Percentiles rank a stretch among this genome's conserved stretches.
Evolutionary conservation across 2,888 invertebrate genomes (phyloP).

Genomic region (Nephrocerus scutellatus): DNA sequence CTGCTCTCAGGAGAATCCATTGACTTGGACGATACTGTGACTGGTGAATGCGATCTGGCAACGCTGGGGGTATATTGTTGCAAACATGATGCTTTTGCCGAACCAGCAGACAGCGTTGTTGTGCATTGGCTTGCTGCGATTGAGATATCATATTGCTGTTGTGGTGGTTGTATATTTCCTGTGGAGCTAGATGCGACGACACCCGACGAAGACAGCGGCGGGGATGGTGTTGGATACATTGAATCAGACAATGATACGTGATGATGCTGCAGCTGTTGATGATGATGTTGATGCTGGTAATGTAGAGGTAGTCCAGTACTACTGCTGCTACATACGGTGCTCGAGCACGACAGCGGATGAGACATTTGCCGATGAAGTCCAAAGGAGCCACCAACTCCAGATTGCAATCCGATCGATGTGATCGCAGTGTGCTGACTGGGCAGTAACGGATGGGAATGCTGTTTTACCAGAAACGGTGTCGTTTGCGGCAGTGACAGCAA

Average conservation of each 20-base stretch:
- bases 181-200: conserved; percentile 40
- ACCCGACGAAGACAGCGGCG: conserved; percentile 40
- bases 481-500: conserved; percentile 53
- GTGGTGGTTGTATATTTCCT: conserved; percentile 16
- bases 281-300: conserved; percentile 19
- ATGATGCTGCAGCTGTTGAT: conserved; percentile 34
- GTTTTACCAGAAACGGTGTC: conserved; percentile 55
- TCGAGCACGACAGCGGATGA: conserved; percentile 47
- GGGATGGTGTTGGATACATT: conserved; percentile 40
- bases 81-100: conserved; percentile 12
- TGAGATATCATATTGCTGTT: conserved; percentile 22
- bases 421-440: conserved; percentile 52
- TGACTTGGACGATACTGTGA: conserved; percentile 1
- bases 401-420: conserved; percentile 27
- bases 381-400: conserved; percentile 21
- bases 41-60: conserved; percentile 6
- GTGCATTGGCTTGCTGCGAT: conserved; percentile 16
- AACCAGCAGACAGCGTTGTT: too few relatives aligned
- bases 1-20: background rate
- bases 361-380: conserved; percentile 51
- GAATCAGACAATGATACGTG: conserved; percentile 45
- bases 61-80: conserved; percentile 13
- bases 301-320: conserved; percentile 18
- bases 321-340: conserved; percentile 24
- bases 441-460: conserved; percentile 60